These are phyloP conservation scores for Protodeltote pygarga DNA, from an alignment of 2,888 invertebrate genomes.

Conservation along the genomic window DNA sequence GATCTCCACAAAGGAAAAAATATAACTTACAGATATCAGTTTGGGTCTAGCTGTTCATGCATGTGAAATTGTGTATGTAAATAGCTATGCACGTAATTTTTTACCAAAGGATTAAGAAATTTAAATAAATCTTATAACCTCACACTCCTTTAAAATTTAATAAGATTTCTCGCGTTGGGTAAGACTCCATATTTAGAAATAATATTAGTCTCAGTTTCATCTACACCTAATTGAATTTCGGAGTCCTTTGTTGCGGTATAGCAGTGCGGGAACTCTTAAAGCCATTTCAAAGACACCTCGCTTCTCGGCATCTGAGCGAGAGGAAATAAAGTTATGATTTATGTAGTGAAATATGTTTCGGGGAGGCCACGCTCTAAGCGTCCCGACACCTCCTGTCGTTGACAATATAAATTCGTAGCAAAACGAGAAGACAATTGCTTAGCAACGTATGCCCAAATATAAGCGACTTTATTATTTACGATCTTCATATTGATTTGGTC, in stretches of 20 bases:
- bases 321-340: slow-evolving; percentile 87
- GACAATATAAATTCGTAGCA: slow-evolving; percentile 70
- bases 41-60: too few species aligned
- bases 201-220: slow-evolving; percentile 66
- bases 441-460: slow-evolving; percentile 50
- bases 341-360: slow-evolving; percentile 83
- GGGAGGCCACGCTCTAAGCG: slow-evolving; percentile 66
- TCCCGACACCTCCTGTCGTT: slow-evolving; percentile 67
- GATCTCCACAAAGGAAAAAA: too few species aligned
- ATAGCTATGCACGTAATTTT: too few species aligned
- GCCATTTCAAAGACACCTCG: slow-evolving; percentile 82
- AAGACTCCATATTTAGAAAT: slow-evolving; percentile 68
- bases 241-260: slow-evolving; percentile 79
- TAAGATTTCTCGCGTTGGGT: slow-evolving; percentile 52
- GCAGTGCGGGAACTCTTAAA: slow-evolving; percentile 75
- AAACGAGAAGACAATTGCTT: slow-evolving; percentile 69
- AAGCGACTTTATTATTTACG: slow-evolving; percentile 45
- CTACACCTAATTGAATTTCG: slow-evolving; percentile 80
- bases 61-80: too few species aligned
- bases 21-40: too few species aligned
- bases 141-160: neutral
- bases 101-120: too few species aligned
- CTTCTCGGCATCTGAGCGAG: slow-evolving; percentile 73
- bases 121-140: too few species aligned
- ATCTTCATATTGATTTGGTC: slow-evolving; percentile 35